Base-by-base conservation (phyloP, 2,797 vertebrate genomes). In the Orestias chungarensis region DNA sequence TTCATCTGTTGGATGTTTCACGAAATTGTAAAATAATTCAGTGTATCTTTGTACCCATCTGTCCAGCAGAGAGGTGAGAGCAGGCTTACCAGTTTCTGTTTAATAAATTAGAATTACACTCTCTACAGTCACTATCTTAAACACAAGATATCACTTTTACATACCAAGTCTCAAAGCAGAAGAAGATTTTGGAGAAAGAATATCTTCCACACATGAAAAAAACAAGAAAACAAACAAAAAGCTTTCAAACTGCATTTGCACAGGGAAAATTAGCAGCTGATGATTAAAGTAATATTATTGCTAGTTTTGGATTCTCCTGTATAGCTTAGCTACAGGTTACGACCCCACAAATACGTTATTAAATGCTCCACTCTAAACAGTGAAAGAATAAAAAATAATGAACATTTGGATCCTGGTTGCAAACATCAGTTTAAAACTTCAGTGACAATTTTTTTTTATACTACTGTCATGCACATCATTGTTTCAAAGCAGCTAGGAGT, bases 401-500 rank as follows among this genome's bases (percentile, higher is more conserved):
- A 33, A 31, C 6, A 12, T 10, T 5, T n/a, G n/a, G n/a, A n/a
- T n/a, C n/a, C n/a, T n/a, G n/a, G n/a, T n/a, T n/a, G n/a, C n/a
- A n/a, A n/a, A n/a, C n/a, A n/a, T n/a, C n/a, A n/a, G n/a, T n/a
- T n/a, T n/a, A n/a, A n/a, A n/a, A n/a, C n/a, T n/a, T n/a, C n/a
- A n/a, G n/a, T n/a, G n/a, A n/a, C n/a, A n/a, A n/a, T n/a, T n/a
- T n/a, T n/a, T 31, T 57, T 44, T 33, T 20, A 4, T 20, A 9
- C 33, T 59, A 25, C 25, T 17, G 59, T 71, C 17, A 27, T 29
- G 17, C 64, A 69, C 2, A 18, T 65, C 46, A 6, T 33, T 11
- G 43, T 77, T 81, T 76, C 69, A 2, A 61, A 18, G 23, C 12
- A 66, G 1, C 52, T n/a, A 14, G 42, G 29, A 74, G 71, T 69